A percentile compares a stretch with the other conserved stretches of the same genome.
Conservation (phyloP, 2,888 invertebrate species). For the Epiblema foenella region DNA sequence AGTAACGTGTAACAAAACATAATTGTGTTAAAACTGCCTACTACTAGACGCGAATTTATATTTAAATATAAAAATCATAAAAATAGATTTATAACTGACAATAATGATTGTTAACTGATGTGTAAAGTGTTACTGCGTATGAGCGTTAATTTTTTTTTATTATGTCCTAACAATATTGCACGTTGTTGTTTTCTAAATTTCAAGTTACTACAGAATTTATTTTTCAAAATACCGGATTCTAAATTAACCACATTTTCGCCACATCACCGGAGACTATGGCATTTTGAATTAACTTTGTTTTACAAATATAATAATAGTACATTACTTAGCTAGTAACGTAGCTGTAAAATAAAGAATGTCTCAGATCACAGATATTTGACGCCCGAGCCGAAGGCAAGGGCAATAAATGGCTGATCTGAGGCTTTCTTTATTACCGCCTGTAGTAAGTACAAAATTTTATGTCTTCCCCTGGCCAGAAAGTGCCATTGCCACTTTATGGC, state of each 20-base stretch:
- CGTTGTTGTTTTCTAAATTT: conserved; percentile 25
- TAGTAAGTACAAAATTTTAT: no score
- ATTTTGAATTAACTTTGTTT: no score
- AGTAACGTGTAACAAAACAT: conserved; percentile 68
- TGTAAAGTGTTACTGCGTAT: conserved; percentile 82
- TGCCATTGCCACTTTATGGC: no score
- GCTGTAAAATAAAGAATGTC: no score
- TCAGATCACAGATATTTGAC: no score
- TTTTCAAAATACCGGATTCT: background rate
- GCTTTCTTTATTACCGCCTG: no score
- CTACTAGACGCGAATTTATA: conserved; percentile 84
- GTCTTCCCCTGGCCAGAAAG: no score
- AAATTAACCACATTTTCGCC: background rate
- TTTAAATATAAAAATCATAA: conserved; percentile 81
- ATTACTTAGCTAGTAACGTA: no score
- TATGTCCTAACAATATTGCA: conserved; percentile 65
- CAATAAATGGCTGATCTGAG: no score
- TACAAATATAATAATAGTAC: no score
- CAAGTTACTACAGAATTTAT: background rate
- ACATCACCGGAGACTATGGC: no score
- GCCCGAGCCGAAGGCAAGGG: no score
- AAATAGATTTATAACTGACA: conserved; percentile 85
- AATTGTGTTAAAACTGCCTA: conserved; percentile 84
- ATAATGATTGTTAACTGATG: conserved; percentile 85
- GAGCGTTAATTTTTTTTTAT: conserved; percentile 73